A percentile compares a stretch with the other conserved stretches of the same genome.
These are phyloP conservation scores for Drosophila repletoides DNA, from an alignment of 1,140 invertebrate species.

Conservation along the genomic window DNA sequence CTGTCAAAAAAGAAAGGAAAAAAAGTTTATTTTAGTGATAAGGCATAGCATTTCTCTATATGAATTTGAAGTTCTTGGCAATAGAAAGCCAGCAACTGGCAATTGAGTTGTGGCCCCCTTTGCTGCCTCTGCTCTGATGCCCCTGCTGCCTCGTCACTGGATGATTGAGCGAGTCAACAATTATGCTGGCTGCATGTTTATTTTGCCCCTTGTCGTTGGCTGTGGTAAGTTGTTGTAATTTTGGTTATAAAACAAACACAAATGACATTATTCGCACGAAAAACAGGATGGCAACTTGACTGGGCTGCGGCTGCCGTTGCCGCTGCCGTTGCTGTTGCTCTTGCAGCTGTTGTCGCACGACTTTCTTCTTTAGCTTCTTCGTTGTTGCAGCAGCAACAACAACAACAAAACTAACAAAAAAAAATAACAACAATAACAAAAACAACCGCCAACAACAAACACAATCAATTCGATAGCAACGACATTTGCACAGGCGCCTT, in stretches of 20 bases:
- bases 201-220: slow-evolving; percentile 29
- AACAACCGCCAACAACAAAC: slow-evolving; percentile 35
- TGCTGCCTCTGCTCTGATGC: no score
- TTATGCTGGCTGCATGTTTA: slow-evolving; percentile 49
- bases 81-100: not conserved
- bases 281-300: slow-evolving; percentile 56
- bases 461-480: slow-evolving; percentile 71
- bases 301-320: slow-evolving; percentile 26
- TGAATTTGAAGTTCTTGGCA: slow-evolving; percentile 1
- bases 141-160: not conserved
- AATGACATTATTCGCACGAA: slow-evolving; percentile 79
- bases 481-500: slow-evolving; percentile 72
- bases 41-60: not conserved
- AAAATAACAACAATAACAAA: slow-evolving; percentile 17
- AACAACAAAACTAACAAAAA: no score
- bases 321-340: slow-evolving; percentile 6
- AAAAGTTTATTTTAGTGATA: not conserved
- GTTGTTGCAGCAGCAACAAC: slow-evolving; percentile 18
- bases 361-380: slow-evolving; percentile 60
- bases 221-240: slow-evolving; percentile 64
- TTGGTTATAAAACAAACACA: slow-evolving; percentile 78
- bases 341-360: slow-evolving; percentile 72
- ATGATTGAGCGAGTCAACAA: slow-evolving; percentile 22
- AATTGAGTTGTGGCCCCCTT: not conserved
- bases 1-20: not conserved